These are phyloP conservation scores for Hyaena hyaena DNA, from an alignment of 2,113 vertebrate genomes.

Conservation along the genomic window DNA sequence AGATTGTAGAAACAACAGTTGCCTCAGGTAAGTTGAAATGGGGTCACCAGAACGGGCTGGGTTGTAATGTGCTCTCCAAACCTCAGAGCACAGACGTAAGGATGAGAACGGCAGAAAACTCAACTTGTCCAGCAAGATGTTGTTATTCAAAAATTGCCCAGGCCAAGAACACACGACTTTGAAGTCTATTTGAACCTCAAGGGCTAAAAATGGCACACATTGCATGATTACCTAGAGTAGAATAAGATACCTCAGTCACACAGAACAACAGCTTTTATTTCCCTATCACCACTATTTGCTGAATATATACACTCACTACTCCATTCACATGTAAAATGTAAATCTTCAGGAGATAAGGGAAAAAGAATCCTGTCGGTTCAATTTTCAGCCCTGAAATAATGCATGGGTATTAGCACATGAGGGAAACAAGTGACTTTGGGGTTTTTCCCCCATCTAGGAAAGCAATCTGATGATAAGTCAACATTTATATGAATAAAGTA, in stretches of 20 bases:
- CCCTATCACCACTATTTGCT: too few relatives aligned
- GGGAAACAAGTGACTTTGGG: neutral
- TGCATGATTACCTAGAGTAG: too few relatives aligned
- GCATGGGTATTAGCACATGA: neutral
- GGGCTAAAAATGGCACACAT: neutral
- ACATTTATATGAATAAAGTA: neutral
- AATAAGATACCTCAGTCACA: neutral
- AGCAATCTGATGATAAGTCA: neutral
- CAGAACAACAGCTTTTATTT: neutral
- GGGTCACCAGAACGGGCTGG: neutral
- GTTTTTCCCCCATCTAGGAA: neutral
- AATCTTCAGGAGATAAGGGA: neutral
- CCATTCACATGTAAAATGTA: neutral
- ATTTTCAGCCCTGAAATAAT: neutral
- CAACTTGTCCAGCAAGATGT: neutral
- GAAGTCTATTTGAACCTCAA: neutral
- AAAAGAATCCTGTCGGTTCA: neutral
- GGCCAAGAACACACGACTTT: neutral
- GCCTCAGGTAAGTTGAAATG: neutral
- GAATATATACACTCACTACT: neutral
- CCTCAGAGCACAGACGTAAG: accelerated
- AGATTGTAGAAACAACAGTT: neutral
- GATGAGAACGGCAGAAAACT: neutral
- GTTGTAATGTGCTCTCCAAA: neutral
- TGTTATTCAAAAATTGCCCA: neutral